These are phyloP conservation scores for Rhynchonema sp. DNA, from an alignment of 2,888 invertebrate genomes.

Conservation along the genomic window DNA sequence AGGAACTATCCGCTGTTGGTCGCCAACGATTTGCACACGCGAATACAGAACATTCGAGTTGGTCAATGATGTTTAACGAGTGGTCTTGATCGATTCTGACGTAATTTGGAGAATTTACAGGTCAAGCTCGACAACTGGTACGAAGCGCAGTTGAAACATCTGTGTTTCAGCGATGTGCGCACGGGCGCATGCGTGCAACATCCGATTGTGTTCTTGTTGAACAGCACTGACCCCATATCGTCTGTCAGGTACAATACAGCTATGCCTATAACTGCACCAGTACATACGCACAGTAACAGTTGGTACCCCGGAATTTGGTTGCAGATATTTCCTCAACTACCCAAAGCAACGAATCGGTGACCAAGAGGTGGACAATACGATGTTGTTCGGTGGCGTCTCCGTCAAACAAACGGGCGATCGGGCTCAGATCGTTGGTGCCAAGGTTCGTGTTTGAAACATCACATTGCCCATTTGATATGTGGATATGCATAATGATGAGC, in stretches of 20 bases:
- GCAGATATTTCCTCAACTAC: background rate
- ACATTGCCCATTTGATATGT: too few relatives aligned
- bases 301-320: too few relatives aligned
- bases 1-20: background rate
- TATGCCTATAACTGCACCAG: too few relatives aligned
- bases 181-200: background rate
- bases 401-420: conserved; percentile 12
- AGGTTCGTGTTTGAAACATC: too few relatives aligned
- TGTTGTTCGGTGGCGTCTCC: conserved; percentile 20
- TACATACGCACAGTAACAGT: too few relatives aligned
- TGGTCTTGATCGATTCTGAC: background rate
- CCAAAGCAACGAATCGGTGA: conserved; percentile 8
- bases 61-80: background rate
- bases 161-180: background rate
- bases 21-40: background rate
- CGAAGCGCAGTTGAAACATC: background rate
- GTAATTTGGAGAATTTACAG: background rate
- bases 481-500: too few relatives aligned
- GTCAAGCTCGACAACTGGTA: background rate
- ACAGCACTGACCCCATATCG: background rate
- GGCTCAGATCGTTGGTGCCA: background rate
- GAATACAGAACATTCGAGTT: background rate
- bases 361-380: conserved; percentile 20
- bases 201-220: conserved; percentile 1
- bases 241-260: background rate